These are phyloP conservation scores for Piprites chloris DNA, from an alignment of 2,113 vertebrate genomes.

Conservation along the genomic window DNA sequence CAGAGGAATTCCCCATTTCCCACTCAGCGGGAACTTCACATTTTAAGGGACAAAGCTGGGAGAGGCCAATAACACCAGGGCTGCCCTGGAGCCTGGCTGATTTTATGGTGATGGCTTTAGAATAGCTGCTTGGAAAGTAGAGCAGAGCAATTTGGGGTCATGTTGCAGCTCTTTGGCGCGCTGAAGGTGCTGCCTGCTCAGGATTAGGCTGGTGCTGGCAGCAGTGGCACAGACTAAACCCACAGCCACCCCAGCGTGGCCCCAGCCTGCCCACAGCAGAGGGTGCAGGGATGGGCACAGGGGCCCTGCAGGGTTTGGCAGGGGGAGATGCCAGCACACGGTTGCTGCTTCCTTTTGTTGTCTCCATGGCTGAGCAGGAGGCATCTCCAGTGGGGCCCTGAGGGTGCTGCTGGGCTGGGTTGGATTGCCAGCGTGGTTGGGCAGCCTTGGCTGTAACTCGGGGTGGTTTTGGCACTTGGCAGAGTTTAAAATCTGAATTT, in stretches of 20 bases:
- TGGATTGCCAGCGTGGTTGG: not conserved
- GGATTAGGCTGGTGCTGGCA: not conserved
- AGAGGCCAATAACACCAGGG: not conserved
- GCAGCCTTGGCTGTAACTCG: not conserved
- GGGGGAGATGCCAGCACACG: not conserved
- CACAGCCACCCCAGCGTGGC: fast-evolving
- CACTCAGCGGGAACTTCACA: not conserved
- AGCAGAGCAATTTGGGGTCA: not conserved
- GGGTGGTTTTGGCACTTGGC: not conserved
- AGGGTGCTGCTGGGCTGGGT: not conserved
- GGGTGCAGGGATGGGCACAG: fast-evolving
- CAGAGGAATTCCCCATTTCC: slow-evolving; percentile 39
- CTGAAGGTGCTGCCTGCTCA: not conserved
- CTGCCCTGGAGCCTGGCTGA: not conserved
- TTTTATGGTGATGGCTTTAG: not conserved
- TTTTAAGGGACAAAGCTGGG: not conserved
- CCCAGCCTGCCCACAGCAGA: not conserved
- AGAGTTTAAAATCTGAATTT: not conserved
- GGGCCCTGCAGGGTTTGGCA: not conserved
- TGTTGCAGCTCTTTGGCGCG: not conserved
- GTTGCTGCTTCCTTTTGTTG: not conserved
- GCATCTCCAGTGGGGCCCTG: not conserved
- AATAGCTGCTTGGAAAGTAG: not conserved
- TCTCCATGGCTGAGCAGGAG: not conserved
- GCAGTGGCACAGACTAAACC: not conserved